Evolutionary conservation across 2,797 vertebrate species (phyloP).

Genomic region (Choloepus didactylus): DNA sequence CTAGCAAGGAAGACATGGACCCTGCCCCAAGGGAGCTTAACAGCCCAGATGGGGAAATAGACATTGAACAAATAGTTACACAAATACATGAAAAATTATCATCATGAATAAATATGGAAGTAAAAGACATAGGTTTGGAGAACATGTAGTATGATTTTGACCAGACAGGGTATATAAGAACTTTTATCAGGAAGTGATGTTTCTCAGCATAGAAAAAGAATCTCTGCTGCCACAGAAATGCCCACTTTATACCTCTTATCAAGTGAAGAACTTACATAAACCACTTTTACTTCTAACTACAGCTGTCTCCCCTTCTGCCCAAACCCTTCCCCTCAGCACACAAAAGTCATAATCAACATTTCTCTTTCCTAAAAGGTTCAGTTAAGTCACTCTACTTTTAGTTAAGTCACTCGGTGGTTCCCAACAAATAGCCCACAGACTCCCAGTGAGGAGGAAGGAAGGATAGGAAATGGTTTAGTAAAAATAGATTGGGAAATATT

Average conservation of each 20-base stretch:
- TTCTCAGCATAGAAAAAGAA: neutral
- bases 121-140: neutral
- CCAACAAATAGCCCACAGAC: neutral
- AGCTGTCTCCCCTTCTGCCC: neutral
- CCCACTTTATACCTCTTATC: neutral
- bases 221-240: neutral
- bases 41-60: neutral
- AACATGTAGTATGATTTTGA: neutral
- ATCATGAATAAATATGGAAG: neutral
- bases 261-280: neutral
- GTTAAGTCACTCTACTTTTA: neutral
- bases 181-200: neutral
- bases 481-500: neutral
- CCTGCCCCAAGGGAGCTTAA: rapidly evolving
- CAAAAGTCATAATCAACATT: neutral
- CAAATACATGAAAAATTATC: neutral
- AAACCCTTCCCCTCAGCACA: neutral
- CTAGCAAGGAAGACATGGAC: neutral
- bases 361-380: neutral
- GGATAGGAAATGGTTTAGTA: neutral
- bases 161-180: neutral
- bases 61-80: neutral
- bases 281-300: neutral
- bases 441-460: neutral
- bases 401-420: neutral